Evolutionary conservation across 2,113 vertebrate genomes (phyloP), one percentile per base, ranked within the genome.

Genomic region (Nothoprocta pentlandii): DNA sequence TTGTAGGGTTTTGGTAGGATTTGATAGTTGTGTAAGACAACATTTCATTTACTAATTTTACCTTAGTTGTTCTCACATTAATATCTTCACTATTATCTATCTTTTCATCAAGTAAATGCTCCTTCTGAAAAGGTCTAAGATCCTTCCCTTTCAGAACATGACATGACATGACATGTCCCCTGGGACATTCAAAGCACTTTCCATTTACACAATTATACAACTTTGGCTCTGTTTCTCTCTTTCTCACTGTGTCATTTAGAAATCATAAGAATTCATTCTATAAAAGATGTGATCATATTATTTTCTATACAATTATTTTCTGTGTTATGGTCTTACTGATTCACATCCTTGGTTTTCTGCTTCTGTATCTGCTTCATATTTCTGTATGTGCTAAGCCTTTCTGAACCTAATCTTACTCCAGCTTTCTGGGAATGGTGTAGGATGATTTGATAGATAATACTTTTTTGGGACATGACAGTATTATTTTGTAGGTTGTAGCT

Each of bases 1-100:
- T 80, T 1, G 6, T 3, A 53, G 59, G 10, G 49, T 77, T 82
- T 79, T 85, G 2, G 68, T 76, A 66, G 49, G 32, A 16, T 71
- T 23, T 80, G 53, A 63, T 64, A 41, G 16, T 12, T 71, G 47
- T 90, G 86, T 86, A 86, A 64, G 25, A 49, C 5, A 76, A 77
- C 82, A 54, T 74, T 74, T 80, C 2, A 67, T 82, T 91, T 93
- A 25, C 23, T 85, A 16, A 70, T 89, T 94, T 94, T 70, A 15
- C 62, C 58, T 82, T 41, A 63, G 5, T 87, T 54, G 74, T 12
- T 91, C 34, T 58, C 20, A 54, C 62, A 83, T 67, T 53, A 85
- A n/a, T 25, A 53, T 63, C 26, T 87, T 87, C 26, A 85, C 59
- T 80, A 28, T 75, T 10, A 28, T 66, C 10, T 85, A 23, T 91